Evolutionary conservation across 1,140 invertebrate genomes (phyloP), one percentile per base, ranked within the genome.

Genomic region (Zaprionus ghesquierei): DNA sequence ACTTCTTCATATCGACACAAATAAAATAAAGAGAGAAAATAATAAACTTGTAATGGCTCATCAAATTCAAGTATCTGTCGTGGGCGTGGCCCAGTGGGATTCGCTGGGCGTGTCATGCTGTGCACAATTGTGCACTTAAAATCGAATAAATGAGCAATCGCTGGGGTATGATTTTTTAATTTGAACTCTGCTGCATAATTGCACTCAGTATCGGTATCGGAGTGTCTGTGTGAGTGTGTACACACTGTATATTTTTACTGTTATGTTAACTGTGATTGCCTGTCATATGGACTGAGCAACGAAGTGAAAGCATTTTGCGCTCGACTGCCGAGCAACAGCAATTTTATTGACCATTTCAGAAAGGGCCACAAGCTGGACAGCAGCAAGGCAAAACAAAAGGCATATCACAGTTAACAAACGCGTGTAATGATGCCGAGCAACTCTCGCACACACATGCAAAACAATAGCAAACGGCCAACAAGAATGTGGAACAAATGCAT

Each of bases 331-430:
- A 62, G 15, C 66, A 63, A 59, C 66, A 71, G 51, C 84, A 89
- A 77, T 49, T 80, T 89, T 84, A 89, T 89, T 89, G 85, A 78
- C 69, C 75, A 78, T 73, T 73, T 69, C 41, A 49, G 49, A 68
- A 60, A 65, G 62, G 33, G 62, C 49, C 49, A 65, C 55, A 50
- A 41, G 35, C 35, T 41, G 66, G 15, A 63, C 27, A 64, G 69
- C 35, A 76, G 50, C 25, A 38, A 69, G 51, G 49, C 55, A 35
- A 65, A 50, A 77, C 75, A 87, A 79, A 81, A 66, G 60, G 51
- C 64, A 80, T 65, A 73, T 60, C 63, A 78, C 58, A 53, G 73
- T 50, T 75, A 71, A 87, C 82, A 82, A 86, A 75, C 68, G 64
- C 35, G 50, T 61, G 33, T 73, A 79, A 87, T 79, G 64, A 79